Evolutionary conservation across 1,140 invertebrate species (phyloP).

Genomic region (Cotesia vestalis): DNA sequence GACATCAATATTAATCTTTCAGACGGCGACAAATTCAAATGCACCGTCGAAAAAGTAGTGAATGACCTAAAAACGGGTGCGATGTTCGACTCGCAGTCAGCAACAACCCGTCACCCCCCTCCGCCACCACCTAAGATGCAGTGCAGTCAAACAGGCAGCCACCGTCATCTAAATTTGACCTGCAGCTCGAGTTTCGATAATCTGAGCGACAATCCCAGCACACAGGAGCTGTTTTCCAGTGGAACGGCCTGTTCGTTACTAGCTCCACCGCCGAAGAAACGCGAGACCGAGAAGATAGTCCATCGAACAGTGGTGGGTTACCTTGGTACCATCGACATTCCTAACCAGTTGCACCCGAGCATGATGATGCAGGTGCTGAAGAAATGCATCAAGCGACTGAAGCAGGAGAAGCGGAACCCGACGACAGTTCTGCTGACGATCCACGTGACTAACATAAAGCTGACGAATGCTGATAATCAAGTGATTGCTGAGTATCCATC

Average conservation of each 20-base stretch:
- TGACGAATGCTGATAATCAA: constrained; percentile 76
- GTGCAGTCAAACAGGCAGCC: constrained; percentile 51
- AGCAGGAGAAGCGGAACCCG: constrained; percentile 88
- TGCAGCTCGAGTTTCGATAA: constrained; percentile 46
- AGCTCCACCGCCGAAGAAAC: constrained; percentile 58
- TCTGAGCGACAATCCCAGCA: too few species aligned
- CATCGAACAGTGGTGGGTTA: constrained; percentile 91
- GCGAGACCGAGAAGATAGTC: constrained; percentile 71
- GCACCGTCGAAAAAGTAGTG: constrained; percentile 67
- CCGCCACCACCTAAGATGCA: constrained; percentile 48
- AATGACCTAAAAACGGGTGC: constrained; percentile 68
- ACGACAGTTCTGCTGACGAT: constrained; percentile 88
- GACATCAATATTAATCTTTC: constrained; percentile 24
- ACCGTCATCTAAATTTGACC: constrained; percentile 55
- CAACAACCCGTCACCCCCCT: not conserved
- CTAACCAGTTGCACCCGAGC: constrained; percentile 81
- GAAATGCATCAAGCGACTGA: constrained; percentile 87
- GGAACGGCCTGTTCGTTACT: constrained; percentile 51
- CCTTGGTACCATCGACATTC: constrained; percentile 94
- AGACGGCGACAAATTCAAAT: constrained; percentile 39
- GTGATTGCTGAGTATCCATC: constrained; percentile 85
- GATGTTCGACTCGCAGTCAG: constrained; percentile 61
- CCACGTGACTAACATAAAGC: constrained; percentile 78
- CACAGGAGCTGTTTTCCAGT: not conserved
- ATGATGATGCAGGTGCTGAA: constrained; percentile 76